Base-by-base conservation (phyloP, 1,140 invertebrate genomes). In the Leptestheria dahalacensis region DNA sequence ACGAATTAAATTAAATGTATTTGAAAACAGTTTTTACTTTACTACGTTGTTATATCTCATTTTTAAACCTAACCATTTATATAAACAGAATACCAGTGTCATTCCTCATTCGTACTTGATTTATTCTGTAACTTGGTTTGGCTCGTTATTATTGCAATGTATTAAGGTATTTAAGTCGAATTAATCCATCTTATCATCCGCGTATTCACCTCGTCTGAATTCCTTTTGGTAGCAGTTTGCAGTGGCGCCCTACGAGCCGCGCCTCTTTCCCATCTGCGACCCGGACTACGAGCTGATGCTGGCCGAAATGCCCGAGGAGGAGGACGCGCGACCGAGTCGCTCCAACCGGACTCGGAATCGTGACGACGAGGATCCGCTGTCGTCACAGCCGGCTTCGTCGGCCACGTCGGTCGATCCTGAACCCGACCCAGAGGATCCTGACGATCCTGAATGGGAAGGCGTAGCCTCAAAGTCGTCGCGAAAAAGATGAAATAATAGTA, bases 241-340 rank as follows among this genome's bases (percentile, higher is more conserved):
- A 18, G 57, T 70, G 0, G 67, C 75, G 62, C 87, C 87, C 18
- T 91, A 84, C 71, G 82, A 85, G 18, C 77, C 78, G 6, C 76
- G 86, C 64, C 70, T 70, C 52, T 92, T 90, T 73, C 88, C 88
- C 4, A 70, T 91, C 23, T 66, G 73, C 1, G 86, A 89, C 41
- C 78, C 80, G 26, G 74, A 76, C 4, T 87, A 83, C 66, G 74
- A 79, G 57, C 77, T 77, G 62, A 86, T 90, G 83, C 65, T 83
- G 59, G 72, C 77, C 63, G 77, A 73, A 26, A 84, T 84, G 81
- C 82, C 81, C 0, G 76, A 77, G 20, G 79, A 79, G 33, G 78
- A 81, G 66, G 71, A 71, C 46, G 66, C 21, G 28, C 23, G 29
- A 20, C 24, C 26, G 20, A 51, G 18, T 26, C 26, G 28, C 29